A percentile compares a stretch with the other conserved stretches of the same genome.
Evolutionary conservation across 2,888 invertebrate species (phyloP).

Genomic region (Nineta flava): DNA sequence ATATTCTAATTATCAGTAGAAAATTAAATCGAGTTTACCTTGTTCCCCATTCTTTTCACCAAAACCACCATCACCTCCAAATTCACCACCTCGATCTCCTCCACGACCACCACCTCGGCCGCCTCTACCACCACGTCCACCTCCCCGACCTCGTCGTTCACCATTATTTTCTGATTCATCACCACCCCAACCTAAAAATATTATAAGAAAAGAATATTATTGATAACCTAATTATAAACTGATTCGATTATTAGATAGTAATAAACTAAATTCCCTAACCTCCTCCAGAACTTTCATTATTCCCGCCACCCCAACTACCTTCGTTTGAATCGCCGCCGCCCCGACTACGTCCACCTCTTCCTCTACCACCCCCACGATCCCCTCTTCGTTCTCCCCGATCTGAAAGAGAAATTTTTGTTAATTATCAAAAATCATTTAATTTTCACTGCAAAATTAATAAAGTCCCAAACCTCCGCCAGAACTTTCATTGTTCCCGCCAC

Average conservation of each 20-base stretch:
- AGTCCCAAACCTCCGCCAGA: conserved; percentile 14
- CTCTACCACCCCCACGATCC: conserved; percentile 11
- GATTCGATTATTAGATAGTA: no score
- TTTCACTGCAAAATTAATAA: no score
- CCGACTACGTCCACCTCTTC: conserved; percentile 12
- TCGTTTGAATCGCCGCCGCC: conserved; percentile 6
- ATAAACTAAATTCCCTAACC: not conserved
- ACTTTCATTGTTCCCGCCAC: conserved; percentile 12
- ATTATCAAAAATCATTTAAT: conserved; percentile 4
- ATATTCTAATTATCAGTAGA: no score
- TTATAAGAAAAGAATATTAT: no score
- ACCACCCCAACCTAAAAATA: conserved; percentile 8
- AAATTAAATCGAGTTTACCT: no score
- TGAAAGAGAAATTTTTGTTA: conserved; percentile 4
- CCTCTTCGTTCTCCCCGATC: conserved; percentile 10
- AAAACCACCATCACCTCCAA: conserved; percentile 20
- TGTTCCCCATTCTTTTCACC: conserved; percentile 20
- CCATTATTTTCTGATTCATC: conserved; percentile 10
- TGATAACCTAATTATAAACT: no score
- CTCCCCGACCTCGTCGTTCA: conserved; percentile 11
- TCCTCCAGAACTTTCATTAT: conserved; percentile 1
- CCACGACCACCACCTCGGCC: conserved; percentile 15
- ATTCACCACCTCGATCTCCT: conserved; percentile 20
- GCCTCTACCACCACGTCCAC: conserved; percentile 15
- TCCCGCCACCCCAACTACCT: conserved; percentile 9